These are phyloP conservation scores for Chloroclystis v-ata DNA, from an alignment of 2,888 invertebrate genomes.

Conservation along the genomic window DNA sequence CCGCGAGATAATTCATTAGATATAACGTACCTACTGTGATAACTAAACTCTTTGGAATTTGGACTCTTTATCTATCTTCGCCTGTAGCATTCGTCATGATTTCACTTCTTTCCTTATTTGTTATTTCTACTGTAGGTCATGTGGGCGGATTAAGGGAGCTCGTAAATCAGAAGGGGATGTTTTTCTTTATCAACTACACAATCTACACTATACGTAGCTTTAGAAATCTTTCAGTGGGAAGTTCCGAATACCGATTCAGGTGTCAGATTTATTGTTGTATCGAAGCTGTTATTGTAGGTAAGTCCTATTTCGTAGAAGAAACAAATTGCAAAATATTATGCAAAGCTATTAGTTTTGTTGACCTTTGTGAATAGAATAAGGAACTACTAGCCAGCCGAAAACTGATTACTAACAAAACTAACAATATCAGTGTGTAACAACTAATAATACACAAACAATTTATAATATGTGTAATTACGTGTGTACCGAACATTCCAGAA, in stretches of 20 bases:
- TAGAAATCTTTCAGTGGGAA: neutral
- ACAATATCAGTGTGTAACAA: no score
- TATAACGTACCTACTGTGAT: no score
- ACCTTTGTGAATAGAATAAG: no score
- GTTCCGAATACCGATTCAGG: neutral
- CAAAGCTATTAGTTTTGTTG: no score
- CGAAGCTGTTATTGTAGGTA: no score
- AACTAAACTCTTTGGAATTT: no score
- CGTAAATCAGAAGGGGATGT: constrained; percentile 7
- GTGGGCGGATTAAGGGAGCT: constrained; percentile 25
- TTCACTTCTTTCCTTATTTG: constrained; percentile 42
- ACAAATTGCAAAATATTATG: no score
- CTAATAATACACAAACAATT: neutral
- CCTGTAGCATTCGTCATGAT: constrained; percentile 58
- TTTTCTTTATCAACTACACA: constrained; percentile 3
- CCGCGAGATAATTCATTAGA: no score
- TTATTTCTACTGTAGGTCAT: constrained; percentile 31
- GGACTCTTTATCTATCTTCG: constrained; percentile 31
- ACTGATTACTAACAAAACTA: no score
- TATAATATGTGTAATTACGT: neutral
- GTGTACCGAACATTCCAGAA: neutral
- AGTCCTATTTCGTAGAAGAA: no score
- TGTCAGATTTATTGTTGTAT: neutral
- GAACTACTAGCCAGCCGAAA: no score
- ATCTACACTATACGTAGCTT: neutral